Conservation (phyloP, 2,888 invertebrate genomes). For the Polyommatus iphigenia region DNA sequence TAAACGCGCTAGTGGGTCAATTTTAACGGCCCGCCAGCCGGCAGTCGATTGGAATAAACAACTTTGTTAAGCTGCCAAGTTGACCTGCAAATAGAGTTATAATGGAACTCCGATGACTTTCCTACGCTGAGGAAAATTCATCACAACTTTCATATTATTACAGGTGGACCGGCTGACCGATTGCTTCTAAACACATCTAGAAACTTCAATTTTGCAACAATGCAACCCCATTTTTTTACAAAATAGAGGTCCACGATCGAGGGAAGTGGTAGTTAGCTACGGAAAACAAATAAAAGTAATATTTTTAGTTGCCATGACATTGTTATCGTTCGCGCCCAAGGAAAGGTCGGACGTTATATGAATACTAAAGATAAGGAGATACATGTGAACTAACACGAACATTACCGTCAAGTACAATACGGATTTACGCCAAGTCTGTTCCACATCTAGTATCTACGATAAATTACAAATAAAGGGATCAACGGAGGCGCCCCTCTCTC, state of each 20-base stretch:
- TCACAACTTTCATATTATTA: conserved; percentile 11
- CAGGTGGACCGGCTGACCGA: not conserved
- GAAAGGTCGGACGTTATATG: conserved; percentile 28
- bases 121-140: not conserved
- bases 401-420: conserved; percentile 11
- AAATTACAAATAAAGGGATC: conserved; percentile 4
- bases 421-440: conserved; percentile 12
- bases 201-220: too few relatives aligned
- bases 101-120: conserved; percentile 9
- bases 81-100: conserved; percentile 28
- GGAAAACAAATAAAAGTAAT: conserved; percentile 16
- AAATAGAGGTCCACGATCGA: not conserved
- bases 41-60: conserved; percentile 19
- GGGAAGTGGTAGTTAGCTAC: too few relatives aligned
- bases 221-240: not conserved
- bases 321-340: conserved; percentile 18
- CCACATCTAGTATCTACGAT: not conserved
- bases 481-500: not conserved
- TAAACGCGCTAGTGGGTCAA: conserved; percentile 2
- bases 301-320: conserved; percentile 21
- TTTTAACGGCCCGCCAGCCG: conserved; percentile 1
- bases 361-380: conserved; percentile 27
- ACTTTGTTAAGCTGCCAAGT: conserved; percentile 27
- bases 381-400: conserved; percentile 28
- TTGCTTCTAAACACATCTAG: not conserved